These are phyloP conservation scores for Myotis myotis DNA, from an alignment of 2,797 vertebrate species.

Conservation along the genomic window DNA sequence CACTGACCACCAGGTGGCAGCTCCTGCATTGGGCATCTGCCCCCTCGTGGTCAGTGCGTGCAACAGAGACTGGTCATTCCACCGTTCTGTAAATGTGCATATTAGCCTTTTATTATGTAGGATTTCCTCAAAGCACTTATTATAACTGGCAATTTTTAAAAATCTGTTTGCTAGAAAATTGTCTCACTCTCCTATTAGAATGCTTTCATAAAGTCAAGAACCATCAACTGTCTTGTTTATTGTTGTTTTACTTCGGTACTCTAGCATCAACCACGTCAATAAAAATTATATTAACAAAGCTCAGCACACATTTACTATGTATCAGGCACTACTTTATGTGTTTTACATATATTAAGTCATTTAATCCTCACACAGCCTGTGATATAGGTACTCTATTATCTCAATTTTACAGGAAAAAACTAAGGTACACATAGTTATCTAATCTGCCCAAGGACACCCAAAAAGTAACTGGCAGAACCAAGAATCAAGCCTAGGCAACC, in stretches of 20 bases:
- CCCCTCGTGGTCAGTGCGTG: too few relatives aligned
- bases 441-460: not conserved
- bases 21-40: too few relatives aligned
- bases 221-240: not conserved
- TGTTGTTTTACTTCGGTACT: not conserved
- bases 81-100: too few relatives aligned
- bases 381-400: not conserved
- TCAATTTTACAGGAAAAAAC: not conserved
- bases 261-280: not conserved
- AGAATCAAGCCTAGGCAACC: not conserved
- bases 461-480: not conserved
- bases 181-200: not conserved
- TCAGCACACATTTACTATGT: not conserved
- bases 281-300: conserved; percentile 7
- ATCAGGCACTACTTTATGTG: not conserved
- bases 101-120: too few relatives aligned
- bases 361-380: not conserved
- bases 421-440: not conserved
- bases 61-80: too few relatives aligned
- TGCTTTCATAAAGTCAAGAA: not conserved
- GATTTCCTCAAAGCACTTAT: not conserved
- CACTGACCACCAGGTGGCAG: too few relatives aligned
- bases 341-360: not conserved
- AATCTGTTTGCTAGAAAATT: not conserved
- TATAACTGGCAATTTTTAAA: not conserved